These are phyloP conservation scores for Rhinichthys osculus DNA, from an alignment of 2,797 vertebrate genomes.

Conservation along the genomic window DNA sequence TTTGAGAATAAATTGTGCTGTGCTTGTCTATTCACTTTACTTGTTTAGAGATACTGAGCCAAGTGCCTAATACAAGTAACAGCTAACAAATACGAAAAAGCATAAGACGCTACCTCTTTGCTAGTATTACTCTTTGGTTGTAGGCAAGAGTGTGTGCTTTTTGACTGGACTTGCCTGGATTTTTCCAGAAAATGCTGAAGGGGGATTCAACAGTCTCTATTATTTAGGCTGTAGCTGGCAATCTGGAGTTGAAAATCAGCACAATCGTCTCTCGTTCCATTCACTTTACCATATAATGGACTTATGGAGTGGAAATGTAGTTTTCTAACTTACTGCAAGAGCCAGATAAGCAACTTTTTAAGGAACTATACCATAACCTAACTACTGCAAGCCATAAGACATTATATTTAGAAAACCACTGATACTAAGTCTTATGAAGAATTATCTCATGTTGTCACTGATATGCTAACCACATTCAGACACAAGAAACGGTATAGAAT, in stretches of 20 bases:
- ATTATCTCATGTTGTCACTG: slow-evolving; percentile 17
- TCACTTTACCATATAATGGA: slow-evolving; percentile 36
- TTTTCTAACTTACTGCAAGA: slow-evolving; percentile 39
- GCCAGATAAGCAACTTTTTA: slow-evolving; percentile 46
- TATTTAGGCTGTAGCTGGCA: slow-evolving; percentile 34
- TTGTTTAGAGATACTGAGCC: slow-evolving; percentile 17
- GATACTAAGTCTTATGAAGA: slow-evolving; percentile 9
- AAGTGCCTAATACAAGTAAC: slow-evolving; percentile 23
- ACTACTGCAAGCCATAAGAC: slow-evolving; percentile 21
- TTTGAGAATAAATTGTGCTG: slow-evolving; percentile 45
- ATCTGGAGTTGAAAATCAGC: slow-evolving; percentile 46
- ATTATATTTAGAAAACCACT: slow-evolving; percentile 18
- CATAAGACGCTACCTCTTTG: slow-evolving; percentile 1
- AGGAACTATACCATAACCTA: slow-evolving; percentile 16
- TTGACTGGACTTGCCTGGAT: slow-evolving; percentile 27
- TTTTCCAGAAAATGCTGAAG: slow-evolving; percentile 31
- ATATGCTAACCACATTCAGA: slow-evolving; percentile 10
- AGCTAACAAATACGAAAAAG: slow-evolving; percentile 34
- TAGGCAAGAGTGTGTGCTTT: neutral
- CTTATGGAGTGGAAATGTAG: slow-evolving; percentile 27
- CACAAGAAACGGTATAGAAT: neutral
- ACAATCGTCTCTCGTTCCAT: slow-evolving; percentile 30
- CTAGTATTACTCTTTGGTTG: neutral
- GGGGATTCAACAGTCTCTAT: neutral
- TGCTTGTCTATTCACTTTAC: slow-evolving; percentile 36